Evolutionary conservation across 2,797 vertebrate genomes (phyloP).

Genomic region (Lates japonicus): DNA sequence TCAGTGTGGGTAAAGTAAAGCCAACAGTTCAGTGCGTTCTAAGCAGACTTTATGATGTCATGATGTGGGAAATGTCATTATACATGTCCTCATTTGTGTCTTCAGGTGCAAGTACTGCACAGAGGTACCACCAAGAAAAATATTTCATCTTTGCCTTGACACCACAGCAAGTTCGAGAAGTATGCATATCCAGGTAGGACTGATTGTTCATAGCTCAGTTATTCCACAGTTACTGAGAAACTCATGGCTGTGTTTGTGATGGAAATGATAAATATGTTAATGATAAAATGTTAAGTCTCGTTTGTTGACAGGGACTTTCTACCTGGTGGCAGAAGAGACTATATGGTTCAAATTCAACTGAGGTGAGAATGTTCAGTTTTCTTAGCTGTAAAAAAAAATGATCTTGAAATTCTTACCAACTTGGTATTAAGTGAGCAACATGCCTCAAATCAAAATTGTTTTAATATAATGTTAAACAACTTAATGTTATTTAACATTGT

Average conservation of each 20-base stretch:
- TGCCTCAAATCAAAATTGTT: neutral
- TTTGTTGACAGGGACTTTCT: conserved; percentile 91
- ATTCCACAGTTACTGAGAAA: neutral
- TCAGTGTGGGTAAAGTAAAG: too few relatives aligned
- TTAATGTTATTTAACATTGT: neutral
- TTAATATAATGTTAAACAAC: neutral
- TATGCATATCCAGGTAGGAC: conserved; percentile 97
- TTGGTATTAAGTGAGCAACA: neutral
- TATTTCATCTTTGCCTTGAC: conserved; percentile 99
- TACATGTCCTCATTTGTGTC: conserved; percentile 10
- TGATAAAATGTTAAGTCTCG: neutral
- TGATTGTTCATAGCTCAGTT: neutral
- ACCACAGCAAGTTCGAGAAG: conserved; percentile 98
- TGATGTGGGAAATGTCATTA: neutral
- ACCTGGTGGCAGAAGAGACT: conserved; percentile 96
- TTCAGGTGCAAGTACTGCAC: conserved; percentile 92
- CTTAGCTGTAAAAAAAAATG: neutral
- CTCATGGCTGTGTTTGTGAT: neutral
- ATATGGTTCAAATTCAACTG: conserved; percentile 97
- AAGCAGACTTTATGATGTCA: too few relatives aligned
- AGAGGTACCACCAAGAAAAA: conserved; percentile 97
- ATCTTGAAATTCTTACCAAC: neutral
- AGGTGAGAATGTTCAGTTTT: conserved; percentile 82
- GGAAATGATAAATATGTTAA: neutral
- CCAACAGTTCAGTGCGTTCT: too few relatives aligned